These are phyloP conservation scores for Takifugu flavidus DNA, from an alignment of 2,113 vertebrate species.

Conservation along the genomic window DNA sequence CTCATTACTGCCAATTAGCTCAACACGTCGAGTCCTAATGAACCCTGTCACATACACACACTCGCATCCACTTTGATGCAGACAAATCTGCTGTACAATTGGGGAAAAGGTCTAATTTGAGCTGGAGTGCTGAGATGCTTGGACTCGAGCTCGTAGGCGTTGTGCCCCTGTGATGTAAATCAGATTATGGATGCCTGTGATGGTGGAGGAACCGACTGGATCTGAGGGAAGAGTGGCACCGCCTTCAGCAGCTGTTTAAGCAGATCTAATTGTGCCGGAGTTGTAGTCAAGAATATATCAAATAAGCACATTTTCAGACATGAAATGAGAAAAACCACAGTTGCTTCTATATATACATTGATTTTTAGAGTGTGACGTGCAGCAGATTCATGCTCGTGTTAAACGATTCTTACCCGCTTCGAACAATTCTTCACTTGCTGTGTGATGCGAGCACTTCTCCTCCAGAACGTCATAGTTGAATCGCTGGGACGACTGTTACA, in stretches of 20 bases:
- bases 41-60: slow-evolving; percentile 19
- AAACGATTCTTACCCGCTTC: slow-evolving; percentile 3
- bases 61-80: slow-evolving; percentile 7
- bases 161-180: slow-evolving; percentile 31
- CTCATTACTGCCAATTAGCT: slow-evolving; percentile 62
- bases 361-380: slow-evolving; percentile 1
- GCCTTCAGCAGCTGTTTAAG: too few species aligned
- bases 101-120: slow-evolving; percentile 38
- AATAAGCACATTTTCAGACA: slow-evolving; percentile 6
- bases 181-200: slow-evolving; percentile 15
- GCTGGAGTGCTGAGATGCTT: slow-evolving; percentile 21
- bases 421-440: slow-evolving; percentile 7
- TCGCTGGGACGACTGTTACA: slow-evolving; percentile 20
- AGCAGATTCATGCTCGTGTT: neutral
- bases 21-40: slow-evolving; percentile 46
- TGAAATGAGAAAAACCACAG: neutral
- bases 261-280: too few species aligned
- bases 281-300: neutral
- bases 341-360: neutral
- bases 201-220: slow-evolving; percentile 8
- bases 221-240: too few species aligned
- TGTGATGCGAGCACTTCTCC: slow-evolving; percentile 36
- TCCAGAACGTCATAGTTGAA: slow-evolving; percentile 19
- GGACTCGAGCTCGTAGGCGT: slow-evolving; percentile 21
- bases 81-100: slow-evolving; percentile 14